phyloP scores from a whole-genome alignment of 2,113 vertebrate species.

The Puma concolor region DNA sequence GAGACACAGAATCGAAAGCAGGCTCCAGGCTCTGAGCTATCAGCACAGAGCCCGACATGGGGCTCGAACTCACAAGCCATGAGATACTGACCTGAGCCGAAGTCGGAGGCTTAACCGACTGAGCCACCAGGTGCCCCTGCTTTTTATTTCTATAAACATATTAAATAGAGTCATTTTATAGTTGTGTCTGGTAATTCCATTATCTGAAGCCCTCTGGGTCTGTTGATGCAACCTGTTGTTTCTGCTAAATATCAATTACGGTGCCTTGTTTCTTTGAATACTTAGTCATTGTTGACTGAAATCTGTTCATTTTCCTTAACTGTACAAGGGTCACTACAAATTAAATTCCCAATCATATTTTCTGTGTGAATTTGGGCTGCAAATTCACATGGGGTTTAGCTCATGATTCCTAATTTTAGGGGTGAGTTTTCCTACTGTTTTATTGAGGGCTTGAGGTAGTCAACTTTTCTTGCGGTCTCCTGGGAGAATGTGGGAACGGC shows the following conservation, averaged over 20 bases:
- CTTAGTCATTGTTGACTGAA: not conserved
- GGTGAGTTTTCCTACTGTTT: not conserved
- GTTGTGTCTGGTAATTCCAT: not conserved
- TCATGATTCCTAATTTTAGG: not conserved
- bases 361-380: not conserved
- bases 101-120: too few relatives aligned
- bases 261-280: not conserved
- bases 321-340: not conserved
- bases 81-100: too few relatives aligned
- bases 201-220: not conserved
- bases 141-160: not conserved
- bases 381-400: not conserved
- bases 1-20: too few relatives aligned
- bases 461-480: not conserved
- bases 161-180: not conserved
- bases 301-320: not conserved
- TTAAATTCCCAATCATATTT: not conserved
- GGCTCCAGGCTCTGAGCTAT: too few relatives aligned
- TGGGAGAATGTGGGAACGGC: not conserved
- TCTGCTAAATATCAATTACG: not conserved
- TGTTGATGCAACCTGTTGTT: too few relatives aligned
- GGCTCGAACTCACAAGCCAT: too few relatives aligned
- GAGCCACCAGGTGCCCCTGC: not conserved
- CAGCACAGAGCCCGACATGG: too few relatives aligned
- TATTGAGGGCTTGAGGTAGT: not conserved